phyloP scores from a whole-genome alignment of 1,140 invertebrate genomes.

The Apis florea region DNA sequence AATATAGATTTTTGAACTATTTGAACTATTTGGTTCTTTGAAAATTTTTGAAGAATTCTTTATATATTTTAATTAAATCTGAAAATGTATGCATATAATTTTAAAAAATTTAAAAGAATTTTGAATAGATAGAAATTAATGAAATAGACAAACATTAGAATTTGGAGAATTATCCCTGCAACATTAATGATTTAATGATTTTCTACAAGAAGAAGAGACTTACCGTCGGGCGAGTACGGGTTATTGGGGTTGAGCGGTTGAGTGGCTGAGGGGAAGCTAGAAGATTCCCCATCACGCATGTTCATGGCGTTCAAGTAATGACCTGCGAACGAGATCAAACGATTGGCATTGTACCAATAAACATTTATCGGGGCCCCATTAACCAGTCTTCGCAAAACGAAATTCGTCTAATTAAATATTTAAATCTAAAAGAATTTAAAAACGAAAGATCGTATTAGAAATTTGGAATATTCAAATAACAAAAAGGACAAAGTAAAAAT shows the following conservation, averaged over 20 bases:
- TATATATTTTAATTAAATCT: no score
- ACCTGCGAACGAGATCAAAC: slow-evolving; percentile 76
- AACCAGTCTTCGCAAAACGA: slow-evolving; percentile 61
- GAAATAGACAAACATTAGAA: no score
- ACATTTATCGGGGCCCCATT: slow-evolving; percentile 54
- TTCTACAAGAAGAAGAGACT: slow-evolving; percentile 72
- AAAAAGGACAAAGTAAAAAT: no score
- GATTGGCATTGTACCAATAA: slow-evolving; percentile 57
- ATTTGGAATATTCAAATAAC: no score
- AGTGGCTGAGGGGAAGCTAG: slow-evolving; percentile 85
- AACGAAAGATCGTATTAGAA: no score
- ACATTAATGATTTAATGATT: slow-evolving; percentile 22
- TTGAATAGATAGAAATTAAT: no score
- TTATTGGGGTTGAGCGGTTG: slow-evolving; percentile 93
- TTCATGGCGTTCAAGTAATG: slow-evolving; percentile 82
- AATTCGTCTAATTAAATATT: neutral
- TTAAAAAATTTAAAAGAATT: no score
- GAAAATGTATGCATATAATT: no score
- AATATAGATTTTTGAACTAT: neutral
- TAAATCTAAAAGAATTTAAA: no score
- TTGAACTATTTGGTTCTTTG: neutral
- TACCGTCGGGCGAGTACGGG: slow-evolving; percentile 94
- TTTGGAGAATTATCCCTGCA: no score
- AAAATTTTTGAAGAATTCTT: neutral
- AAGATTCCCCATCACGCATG: slow-evolving; percentile 81